Conservation (phyloP, 2,888 invertebrate species). For the Nysson spinosus region DNA sequence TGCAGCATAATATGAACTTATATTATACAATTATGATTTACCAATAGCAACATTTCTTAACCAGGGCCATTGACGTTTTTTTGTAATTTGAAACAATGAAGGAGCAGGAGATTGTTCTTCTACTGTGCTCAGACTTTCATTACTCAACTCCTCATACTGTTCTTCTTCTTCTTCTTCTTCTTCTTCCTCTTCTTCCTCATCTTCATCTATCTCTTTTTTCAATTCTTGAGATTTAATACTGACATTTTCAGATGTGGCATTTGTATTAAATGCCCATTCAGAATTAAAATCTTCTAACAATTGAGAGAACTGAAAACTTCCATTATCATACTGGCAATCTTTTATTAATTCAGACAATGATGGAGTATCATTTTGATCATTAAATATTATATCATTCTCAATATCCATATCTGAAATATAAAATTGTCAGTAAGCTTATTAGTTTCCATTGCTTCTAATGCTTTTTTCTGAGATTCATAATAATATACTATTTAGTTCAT, state of each 20-base stretch:
- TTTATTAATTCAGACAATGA: constrained; percentile 66
- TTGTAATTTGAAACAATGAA: constrained; percentile 74
- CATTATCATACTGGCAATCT: constrained; percentile 60
- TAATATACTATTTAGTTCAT: constrained; percentile 68
- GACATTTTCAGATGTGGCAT: constrained; percentile 40
- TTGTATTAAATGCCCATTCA: constrained; percentile 61
- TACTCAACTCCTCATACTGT: constrained; percentile 62
- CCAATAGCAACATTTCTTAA: constrained; percentile 59
- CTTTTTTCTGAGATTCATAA: constrained; percentile 1
- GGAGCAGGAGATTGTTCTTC: constrained; percentile 63
- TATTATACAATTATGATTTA: constrained; percentile 15
- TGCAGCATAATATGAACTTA: not conserved
- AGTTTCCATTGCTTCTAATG: not conserved
- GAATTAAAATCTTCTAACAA: constrained; percentile 62
- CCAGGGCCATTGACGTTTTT: constrained; percentile 78
- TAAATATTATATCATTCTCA: constrained; percentile 63
- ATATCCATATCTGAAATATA: constrained; percentile 62
- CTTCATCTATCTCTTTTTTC: no score
- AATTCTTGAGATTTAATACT: no score
- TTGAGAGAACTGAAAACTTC: constrained; percentile 57
- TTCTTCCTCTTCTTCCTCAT: constrained; percentile 66
- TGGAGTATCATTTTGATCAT: constrained; percentile 53
- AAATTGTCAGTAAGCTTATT: constrained; percentile 20
- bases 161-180: constrained; percentile 67
- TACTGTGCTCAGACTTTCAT: constrained; percentile 60